Base-by-base conservation (phyloP, 2,888 invertebrate species). In the Trichacis sp. region DNA sequence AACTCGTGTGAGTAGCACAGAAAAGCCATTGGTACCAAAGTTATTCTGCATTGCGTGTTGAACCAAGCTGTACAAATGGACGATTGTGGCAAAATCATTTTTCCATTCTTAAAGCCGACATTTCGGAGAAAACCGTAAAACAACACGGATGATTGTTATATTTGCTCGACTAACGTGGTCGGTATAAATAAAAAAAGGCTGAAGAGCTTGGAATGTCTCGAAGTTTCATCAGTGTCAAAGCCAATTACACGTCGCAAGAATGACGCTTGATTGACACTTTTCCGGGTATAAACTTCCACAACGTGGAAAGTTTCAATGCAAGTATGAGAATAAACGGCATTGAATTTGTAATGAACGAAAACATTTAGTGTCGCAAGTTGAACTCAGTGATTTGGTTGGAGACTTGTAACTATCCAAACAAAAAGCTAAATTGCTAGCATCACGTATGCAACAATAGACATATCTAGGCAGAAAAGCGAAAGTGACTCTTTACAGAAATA, bases 351-450 rank as follows among this genome's bases (percentile, higher is more conserved):
- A 40, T 24, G 8, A 8, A 5, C 24, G 24, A 24, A 24, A 24
- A 18, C 33, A n/a, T n/a, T n/a, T n/a, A n/a, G n/a, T n/a, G n/a
- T 45, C 19, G 2, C 55, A 64, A 64, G 5, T 29, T 29, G 62
- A 68, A 46, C 64, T 73, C 29, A 72, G 70, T 42, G n/a, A 73
- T 40, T 48, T 72, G 24, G 54, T 72, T 38, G 38, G 70, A 50
- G 71, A 73, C 53, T 58, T 64, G 29, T 64, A 70, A 55, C 46
- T 73, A 11, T 68, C 65, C 24, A 73, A 71, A 64, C n/a, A 18
- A 57, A 56, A 64, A 54, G 65, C 69, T 17, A 29, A 74, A 49
- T 52, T 73, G 38, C 45, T 70, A n/a, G 71, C 64, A 9, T 72
- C 71, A 1, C 2, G 49, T 8, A 12, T 29, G 15, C 40, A 57